These are phyloP conservation scores for Malurus leucopterus DNA, from an alignment of 2,797 vertebrate genomes.

Conservation along the genomic window DNA sequence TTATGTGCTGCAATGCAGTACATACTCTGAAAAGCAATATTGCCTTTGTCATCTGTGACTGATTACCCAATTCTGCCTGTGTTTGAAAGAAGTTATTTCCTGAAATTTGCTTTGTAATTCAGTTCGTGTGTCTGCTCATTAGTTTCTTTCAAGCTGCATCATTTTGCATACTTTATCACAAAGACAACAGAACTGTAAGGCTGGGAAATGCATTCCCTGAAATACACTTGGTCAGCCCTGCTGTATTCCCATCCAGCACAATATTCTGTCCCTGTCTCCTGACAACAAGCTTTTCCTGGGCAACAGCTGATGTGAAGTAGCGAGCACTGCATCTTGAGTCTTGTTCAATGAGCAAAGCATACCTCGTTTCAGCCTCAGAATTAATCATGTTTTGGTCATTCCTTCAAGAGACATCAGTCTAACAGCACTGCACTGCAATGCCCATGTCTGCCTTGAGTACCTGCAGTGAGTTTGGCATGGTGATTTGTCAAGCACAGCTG, in stretches of 20 bases:
- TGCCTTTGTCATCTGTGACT: conserved; percentile 40
- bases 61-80: conserved; percentile 32
- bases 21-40: conserved; percentile 33
- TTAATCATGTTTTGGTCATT: background rate
- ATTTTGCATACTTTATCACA: conserved; percentile 33
- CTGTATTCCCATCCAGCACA: rapidly evolving
- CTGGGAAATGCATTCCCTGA: background rate
- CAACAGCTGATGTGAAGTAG: background rate
- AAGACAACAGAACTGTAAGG: background rate
- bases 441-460: background rate
- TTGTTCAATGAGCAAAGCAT: background rate
- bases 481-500: background rate
- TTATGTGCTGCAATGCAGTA: conserved; percentile 27
- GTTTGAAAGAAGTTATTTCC: conserved; percentile 35
- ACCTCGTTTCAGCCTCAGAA: background rate
- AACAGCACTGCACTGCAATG: rapidly evolving
- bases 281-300: background rate
- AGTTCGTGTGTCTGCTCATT: background rate
- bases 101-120: conserved; percentile 40
- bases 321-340: background rate
- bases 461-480: background rate
- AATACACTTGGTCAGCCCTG: background rate
- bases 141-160: conserved; percentile 36
- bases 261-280: background rate
- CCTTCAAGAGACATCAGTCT: background rate